Conservation (phyloP, 2,113 vertebrate genomes). For the Mastomys coucha region DNA sequence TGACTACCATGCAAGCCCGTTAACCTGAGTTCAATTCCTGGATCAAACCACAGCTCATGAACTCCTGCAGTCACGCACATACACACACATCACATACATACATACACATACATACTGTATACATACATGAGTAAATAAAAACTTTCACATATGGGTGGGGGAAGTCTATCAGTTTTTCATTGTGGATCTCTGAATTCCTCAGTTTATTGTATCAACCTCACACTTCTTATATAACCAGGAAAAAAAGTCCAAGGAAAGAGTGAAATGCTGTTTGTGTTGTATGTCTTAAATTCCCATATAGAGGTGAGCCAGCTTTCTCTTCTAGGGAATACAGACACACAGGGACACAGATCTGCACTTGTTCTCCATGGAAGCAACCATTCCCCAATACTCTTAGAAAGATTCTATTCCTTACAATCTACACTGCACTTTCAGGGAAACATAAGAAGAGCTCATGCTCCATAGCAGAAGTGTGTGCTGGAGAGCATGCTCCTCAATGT, state of each 20-base stretch:
- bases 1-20: neutral
- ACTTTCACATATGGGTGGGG: neutral
- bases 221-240: neutral
- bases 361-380: neutral
- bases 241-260: neutral
- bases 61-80: neutral
- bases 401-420: neutral
- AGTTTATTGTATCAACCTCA: neutral
- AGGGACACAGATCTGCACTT: neutral
- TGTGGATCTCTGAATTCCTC: neutral
- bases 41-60: neutral
- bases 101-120: too few relatives aligned
- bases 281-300: neutral
- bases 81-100: neutral
- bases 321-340: neutral
- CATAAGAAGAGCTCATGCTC: neutral
- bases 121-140: neutral
- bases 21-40: neutral
- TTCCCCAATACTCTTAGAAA: neutral
- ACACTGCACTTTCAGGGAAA: neutral
- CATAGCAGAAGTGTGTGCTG: too few relatives aligned
- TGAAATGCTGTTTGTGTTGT: neutral
- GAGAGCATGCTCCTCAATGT: neutral
- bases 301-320: neutral
- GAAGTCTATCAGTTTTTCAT: neutral